Percentiles rank a stretch among this genome's conserved stretches.
These are phyloP conservation scores for Actenoides lindsayi DNA, from an alignment of 2,113 vertebrate species.

Conservation along the genomic window DNA sequence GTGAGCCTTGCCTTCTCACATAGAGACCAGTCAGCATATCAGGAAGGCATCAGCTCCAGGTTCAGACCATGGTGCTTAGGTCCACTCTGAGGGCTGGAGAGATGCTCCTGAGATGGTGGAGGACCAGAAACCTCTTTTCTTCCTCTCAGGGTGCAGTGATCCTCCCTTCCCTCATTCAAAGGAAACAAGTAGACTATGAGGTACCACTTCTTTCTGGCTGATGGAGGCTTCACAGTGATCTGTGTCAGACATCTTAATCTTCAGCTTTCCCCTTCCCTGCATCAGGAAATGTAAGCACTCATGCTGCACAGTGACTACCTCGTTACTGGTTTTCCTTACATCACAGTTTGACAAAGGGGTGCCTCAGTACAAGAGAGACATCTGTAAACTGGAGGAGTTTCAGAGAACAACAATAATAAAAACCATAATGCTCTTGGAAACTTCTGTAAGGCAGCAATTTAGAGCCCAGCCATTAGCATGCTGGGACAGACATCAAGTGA, in stretches of 20 bases:
- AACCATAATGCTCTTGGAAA: not conserved
- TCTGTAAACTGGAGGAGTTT: not conserved
- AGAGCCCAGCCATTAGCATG: not conserved
- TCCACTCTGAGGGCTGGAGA: not conserved
- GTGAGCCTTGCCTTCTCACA: not conserved
- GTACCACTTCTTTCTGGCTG: not conserved
- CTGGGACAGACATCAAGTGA: slow-evolving; percentile 28
- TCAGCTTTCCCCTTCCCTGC: not conserved
- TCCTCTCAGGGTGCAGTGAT: not conserved
- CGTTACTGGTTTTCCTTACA: not conserved
- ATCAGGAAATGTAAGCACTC: not conserved
- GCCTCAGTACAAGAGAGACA: not conserved
- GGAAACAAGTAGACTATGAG: not conserved
- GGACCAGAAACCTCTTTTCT: not conserved
- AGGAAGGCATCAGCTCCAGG: not conserved
- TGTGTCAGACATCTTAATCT: not conserved
- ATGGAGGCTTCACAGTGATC: accelerated
- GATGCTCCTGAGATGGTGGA: not conserved
- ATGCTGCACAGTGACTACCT: not conserved
- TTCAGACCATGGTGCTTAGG: not conserved
- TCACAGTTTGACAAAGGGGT: not conserved
- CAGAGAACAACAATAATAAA: not conserved
- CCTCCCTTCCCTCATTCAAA: accelerated
- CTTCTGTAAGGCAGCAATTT: slow-evolving; percentile 10
- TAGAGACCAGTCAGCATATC: not conserved